phyloP scores from a whole-genome alignment of 2,113 vertebrate genomes.

The Phyllopteryx taeniolatus region DNA sequence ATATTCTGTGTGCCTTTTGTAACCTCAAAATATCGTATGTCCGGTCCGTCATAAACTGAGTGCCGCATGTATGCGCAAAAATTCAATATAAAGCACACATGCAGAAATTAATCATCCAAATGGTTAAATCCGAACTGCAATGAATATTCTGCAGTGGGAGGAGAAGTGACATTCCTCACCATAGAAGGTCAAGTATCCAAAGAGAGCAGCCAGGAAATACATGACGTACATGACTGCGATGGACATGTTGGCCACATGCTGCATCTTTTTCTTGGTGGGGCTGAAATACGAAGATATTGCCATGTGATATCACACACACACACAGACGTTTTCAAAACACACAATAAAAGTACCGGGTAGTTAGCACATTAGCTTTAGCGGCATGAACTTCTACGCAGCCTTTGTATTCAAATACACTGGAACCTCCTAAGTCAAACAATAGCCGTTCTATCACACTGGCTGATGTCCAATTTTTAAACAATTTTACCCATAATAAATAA shows the following conservation, averaged over 20 bases:
- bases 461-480: neutral
- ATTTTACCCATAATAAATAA: neutral
- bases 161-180: conserved; percentile 76
- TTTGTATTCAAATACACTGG: conserved; percentile 3
- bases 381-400: neutral
- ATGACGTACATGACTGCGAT: conserved; percentile 95
- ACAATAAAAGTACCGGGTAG: neutral
- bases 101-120: neutral
- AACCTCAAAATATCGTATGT: too few relatives aligned
- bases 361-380: neutral
- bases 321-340: conserved; percentile 8
- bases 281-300: conserved; percentile 74
- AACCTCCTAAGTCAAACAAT: neutral
- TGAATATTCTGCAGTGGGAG: conserved; percentile 5
- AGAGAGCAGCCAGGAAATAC: conserved; percentile 98
- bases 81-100: neutral
- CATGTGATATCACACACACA: conserved; percentile 30
- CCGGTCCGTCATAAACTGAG: too few relatives aligned
- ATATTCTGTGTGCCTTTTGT: too few relatives aligned
- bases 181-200: conserved; percentile 98
- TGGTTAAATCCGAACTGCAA: neutral
- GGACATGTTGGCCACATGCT: conserved; percentile 95
- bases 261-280: conserved; percentile 94
- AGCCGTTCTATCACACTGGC: neutral
- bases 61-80: too few relatives aligned